Conservation (phyloP, 2,888 invertebrate species). For the Lutraria lutraria region DNA sequence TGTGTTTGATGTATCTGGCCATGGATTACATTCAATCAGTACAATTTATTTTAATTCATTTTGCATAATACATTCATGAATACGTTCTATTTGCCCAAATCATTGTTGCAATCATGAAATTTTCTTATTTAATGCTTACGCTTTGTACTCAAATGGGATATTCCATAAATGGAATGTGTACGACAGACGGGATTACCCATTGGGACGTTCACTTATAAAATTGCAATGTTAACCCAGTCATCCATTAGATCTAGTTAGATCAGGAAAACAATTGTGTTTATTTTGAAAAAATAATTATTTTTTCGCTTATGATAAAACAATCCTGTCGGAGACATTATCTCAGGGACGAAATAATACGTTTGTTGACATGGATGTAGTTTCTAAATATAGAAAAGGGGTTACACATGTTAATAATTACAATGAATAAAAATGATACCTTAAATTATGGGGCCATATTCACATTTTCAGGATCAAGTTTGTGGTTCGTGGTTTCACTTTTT, state of each 20-base stretch:
- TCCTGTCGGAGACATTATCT: neutral
- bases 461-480: neutral
- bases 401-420: neutral
- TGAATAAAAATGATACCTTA: neutral
- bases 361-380: neutral
- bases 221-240: neutral
- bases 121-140: neutral
- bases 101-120: neutral
- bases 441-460: neutral
- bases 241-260: neutral
- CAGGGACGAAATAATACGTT: neutral
- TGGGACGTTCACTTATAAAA: neutral
- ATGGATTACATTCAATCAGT: neutral
- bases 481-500: neutral
- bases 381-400: neutral
- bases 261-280: neutral
- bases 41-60: neutral
- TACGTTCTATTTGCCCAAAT: neutral
- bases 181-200: too few species aligned
- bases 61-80: neutral
- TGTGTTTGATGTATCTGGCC: neutral
- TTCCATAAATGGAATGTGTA: neutral
- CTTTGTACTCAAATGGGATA: neutral
- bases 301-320: neutral
- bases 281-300: neutral